Conservation (phyloP, 2,113 vertebrate genomes). For the Pteruthius melanotis region DNA sequence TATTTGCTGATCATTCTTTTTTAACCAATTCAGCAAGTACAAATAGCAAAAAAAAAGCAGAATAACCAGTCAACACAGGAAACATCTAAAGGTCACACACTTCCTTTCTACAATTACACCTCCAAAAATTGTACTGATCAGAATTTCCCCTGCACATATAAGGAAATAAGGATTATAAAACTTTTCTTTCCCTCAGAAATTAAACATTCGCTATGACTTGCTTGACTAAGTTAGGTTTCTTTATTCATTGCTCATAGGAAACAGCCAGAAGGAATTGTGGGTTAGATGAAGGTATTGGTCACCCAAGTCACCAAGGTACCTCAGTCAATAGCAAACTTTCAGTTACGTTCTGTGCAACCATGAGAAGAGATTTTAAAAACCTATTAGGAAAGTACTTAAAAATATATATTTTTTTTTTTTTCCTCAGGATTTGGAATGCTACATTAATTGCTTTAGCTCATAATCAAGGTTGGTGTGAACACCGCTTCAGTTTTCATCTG, state of each 20-base stretch:
- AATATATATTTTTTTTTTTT: neutral
- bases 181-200: neutral
- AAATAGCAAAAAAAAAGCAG: neutral
- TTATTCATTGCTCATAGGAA: neutral
- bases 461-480: neutral
- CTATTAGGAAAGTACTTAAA: neutral
- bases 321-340: neutral
- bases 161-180: neutral
- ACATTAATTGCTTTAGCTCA: neutral
- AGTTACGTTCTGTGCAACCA: neutral
- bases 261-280: neutral
- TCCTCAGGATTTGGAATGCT: neutral
- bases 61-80: neutral
- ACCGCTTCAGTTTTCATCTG: neutral
- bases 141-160: neutral
- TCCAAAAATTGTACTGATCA: neutral
- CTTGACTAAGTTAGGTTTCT: neutral
- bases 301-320: neutral
- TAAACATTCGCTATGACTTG: neutral
- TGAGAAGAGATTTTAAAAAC: neutral
- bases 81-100: neutral
- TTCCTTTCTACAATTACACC: neutral
- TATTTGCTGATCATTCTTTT: constrained; percentile 50
- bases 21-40: constrained; percentile 24
- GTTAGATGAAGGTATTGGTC: neutral